Evolutionary conservation across 1,140 invertebrate genomes (phyloP).

Genomic region (Bemisia tabaci): DNA sequence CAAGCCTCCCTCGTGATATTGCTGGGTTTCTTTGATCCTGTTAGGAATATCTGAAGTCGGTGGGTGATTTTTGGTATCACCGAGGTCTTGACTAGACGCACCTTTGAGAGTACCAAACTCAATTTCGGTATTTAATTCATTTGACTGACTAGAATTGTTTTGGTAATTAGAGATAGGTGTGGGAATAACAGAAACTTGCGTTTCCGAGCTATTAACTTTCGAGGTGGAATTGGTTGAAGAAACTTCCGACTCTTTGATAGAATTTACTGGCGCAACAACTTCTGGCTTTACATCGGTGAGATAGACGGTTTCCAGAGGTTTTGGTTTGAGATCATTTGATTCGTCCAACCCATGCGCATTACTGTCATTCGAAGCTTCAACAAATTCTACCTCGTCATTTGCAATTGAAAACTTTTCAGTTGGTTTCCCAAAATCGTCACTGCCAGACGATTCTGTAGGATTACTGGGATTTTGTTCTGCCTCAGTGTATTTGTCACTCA

Average conservation of each 20-base stretch:
- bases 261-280: neutral
- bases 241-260: too few relatives aligned
- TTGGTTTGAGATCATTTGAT: neutral
- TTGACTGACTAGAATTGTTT: neutral
- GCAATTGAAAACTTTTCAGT: constrained; percentile 3
- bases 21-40: too few relatives aligned
- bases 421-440: constrained; percentile 5
- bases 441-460: too few relatives aligned
- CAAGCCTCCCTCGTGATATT: too few relatives aligned
- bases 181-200: neutral
- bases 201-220: neutral
- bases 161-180: neutral
- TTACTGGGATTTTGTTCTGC: too few relatives aligned
- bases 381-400: neutral
- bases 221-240: too few relatives aligned
- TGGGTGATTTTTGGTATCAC: too few relatives aligned
- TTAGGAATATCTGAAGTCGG: too few relatives aligned
- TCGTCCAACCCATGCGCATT: neutral
- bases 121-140: neutral
- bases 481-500: too few relatives aligned
- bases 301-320: neutral
- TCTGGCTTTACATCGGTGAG: neutral
- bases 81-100: neutral
- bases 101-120: neutral
- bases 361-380: constrained; percentile 6